Evolutionary conservation across 2,113 vertebrate species (phyloP), one percentile per base, ranked within the genome.

Genomic region (Corythoichthys intestinalis): DNA sequence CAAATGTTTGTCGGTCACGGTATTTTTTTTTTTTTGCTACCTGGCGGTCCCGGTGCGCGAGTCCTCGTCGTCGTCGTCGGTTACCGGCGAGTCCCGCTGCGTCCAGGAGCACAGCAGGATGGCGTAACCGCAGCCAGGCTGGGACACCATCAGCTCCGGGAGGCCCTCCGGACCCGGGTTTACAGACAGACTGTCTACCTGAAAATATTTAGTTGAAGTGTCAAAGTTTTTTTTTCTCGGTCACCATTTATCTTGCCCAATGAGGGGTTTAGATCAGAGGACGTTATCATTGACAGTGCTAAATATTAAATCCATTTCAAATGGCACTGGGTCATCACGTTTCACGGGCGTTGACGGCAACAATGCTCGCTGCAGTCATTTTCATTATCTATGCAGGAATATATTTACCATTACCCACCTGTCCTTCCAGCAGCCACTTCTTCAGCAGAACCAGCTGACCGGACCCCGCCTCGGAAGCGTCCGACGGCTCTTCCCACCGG

Each of bases 361-460:
- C 20, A 28, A 28, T 28, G 20, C 20, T 28, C 20, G 20, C 20
- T 28, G 20, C 20, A 1, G 20, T 28, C 20, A 28, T 28, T 28
- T 28, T 28, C 41, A 41, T 41, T 41, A 7, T 41, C 41, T 7
- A 41, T 41, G 41, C 41, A 41, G 7, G 20, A 28, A 28, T 28
- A 28, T 28, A 28, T 28, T 28, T 28, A 28, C 20, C 20, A 28
- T 28, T 28, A 28, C 20, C 20, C 20, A 97, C 97, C 95, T 99
- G 97, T 49, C 97, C 96, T 81, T 98, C 97, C 76, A 99, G 90
- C 37, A 95, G 93, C 97, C 97, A 99, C 69, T 98, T 99, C 90
- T 98, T 98, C 67, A 99, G 90, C 28, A 94, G 90, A 4, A 99
- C 86, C 83, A 99, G 86, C 70, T 98, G 96, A 34, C 96, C 96